phyloP scores from a whole-genome alignment of 2,888 invertebrate species.

The Drosophila anomalata region DNA sequence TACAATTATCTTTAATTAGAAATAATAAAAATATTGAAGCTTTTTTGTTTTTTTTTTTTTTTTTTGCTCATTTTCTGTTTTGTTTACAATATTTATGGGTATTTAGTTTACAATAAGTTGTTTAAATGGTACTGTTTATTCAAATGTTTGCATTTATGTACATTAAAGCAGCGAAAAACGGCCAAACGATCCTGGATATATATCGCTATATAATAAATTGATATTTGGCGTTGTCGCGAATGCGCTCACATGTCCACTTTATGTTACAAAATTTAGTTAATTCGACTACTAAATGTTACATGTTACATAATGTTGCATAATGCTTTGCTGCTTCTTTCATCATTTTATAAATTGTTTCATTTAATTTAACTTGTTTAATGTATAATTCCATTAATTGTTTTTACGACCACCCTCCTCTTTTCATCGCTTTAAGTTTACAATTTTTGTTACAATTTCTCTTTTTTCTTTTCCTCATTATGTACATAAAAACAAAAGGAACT shows the following conservation, averaged over 20 bases:
- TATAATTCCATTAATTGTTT: conserved; percentile 82
- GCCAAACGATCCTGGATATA: conserved; percentile 50
- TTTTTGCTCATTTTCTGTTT: conserved; percentile 42
- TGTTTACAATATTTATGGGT: conserved; percentile 44
- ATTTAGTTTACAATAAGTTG: conserved; percentile 42
- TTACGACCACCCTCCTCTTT: conserved; percentile 59
- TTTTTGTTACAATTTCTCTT: conserved; percentile 66
- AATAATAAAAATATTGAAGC: conserved; percentile 78
- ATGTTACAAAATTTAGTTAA: conserved; percentile 67
- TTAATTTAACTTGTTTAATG: conserved; percentile 63
- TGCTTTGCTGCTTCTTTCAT: conserved; percentile 49
- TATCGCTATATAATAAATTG: conserved; percentile 56
- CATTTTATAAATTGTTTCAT: conserved; percentile 48
- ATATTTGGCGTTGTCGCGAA: conserved; percentile 43
- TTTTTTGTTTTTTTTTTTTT: conserved; percentile 53
- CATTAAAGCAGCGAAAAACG: conserved; percentile 53
- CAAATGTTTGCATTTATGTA: conserved; percentile 52
- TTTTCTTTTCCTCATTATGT: conserved; percentile 67
- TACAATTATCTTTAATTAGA: conserved; percentile 76
- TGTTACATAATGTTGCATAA: conserved; percentile 54
- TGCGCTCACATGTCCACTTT: conserved; percentile 48
- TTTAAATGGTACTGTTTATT: conserved; percentile 40
- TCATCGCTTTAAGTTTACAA: conserved; percentile 65
- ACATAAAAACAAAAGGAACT: conserved; percentile 85
- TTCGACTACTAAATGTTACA: conserved; percentile 67